phyloP scores from a whole-genome alignment of 2,888 invertebrate genomes.

The Chydorus sphaericus region DNA sequence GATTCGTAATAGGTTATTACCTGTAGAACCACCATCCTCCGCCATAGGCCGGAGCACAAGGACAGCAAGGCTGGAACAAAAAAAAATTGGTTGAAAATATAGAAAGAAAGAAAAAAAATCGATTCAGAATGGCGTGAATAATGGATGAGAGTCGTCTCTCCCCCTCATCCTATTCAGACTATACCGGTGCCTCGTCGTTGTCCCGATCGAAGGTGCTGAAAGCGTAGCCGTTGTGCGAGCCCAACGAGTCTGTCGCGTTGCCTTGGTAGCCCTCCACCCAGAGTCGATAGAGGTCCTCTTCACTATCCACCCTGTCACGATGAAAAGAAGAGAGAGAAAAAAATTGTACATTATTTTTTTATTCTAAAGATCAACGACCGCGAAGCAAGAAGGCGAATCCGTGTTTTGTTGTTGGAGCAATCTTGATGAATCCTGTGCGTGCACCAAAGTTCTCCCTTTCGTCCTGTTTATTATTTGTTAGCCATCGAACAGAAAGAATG shows the following conservation, averaged over 20 bases:
- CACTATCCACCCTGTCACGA: slow-evolving; percentile 22
- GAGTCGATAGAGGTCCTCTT: slow-evolving; percentile 22
- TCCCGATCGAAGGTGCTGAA: slow-evolving; percentile 36
- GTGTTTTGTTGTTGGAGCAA: no score
- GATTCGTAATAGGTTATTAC: slow-evolving; percentile 24
- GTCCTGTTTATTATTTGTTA: no score
- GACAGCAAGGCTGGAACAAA: slow-evolving; percentile 30
- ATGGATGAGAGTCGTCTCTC: no score
- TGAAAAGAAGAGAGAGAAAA: no score
- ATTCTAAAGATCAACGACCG: no score
- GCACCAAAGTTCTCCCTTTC: no score
- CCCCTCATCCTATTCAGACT: no score
- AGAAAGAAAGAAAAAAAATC: background rate
- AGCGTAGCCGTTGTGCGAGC: slow-evolving; percentile 35
- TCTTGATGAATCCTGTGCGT: no score
- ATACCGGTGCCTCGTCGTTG: slow-evolving; percentile 34
- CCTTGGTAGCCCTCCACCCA: slow-evolving; percentile 36
- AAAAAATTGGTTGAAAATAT: background rate
- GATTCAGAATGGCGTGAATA: background rate
- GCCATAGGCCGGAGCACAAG: slow-evolving; percentile 38
- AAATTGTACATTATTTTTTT: no score
- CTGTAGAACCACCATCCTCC: slow-evolving; percentile 47
- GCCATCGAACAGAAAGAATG: no score
- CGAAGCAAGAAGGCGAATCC: no score
- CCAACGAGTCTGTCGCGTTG: slow-evolving; percentile 37